These are phyloP conservation scores for Fistularia tabacaria DNA, from an alignment of 2,797 vertebrate genomes.

Conservation along the genomic window DNA sequence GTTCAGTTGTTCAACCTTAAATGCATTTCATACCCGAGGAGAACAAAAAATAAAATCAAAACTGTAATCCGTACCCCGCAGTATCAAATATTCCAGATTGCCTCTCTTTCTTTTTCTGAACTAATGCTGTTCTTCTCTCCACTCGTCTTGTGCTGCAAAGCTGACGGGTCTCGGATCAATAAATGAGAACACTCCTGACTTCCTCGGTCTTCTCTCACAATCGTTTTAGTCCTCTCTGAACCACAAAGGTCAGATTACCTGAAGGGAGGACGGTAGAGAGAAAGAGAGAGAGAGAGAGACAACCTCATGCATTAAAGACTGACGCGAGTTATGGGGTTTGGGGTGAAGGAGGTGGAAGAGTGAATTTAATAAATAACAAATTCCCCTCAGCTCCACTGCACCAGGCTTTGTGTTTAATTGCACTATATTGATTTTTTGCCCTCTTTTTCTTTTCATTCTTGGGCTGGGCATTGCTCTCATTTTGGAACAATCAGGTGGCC, in stretches of 20 bases:
- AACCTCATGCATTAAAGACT: conserved; percentile 59
- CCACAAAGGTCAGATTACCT: conserved; percentile 72
- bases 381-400: conserved; percentile 64
- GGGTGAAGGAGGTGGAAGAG: conserved; percentile 47
- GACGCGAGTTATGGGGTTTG: conserved; percentile 47
- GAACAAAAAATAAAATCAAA: conserved; percentile 2
- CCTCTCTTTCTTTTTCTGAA: conserved; percentile 18
- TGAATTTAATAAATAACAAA: conserved; percentile 78
- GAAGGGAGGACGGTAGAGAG: conserved; percentile 59
- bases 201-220: conserved; percentile 65
- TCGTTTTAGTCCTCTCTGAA: conserved; percentile 65
- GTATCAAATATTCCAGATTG: neutral
- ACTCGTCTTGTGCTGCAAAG: conserved; percentile 24
- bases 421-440: conserved; percentile 74
- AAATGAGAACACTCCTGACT: conserved; percentile 68
- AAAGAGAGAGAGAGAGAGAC: conserved; percentile 36
- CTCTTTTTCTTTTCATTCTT: conserved; percentile 56
- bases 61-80: neutral
- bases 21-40: too few species aligned
- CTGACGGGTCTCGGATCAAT: conserved; percentile 67
- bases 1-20: too few species aligned
- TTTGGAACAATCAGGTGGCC: conserved; percentile 75
- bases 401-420: conserved; percentile 78
- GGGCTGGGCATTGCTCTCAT: conserved; percentile 65
- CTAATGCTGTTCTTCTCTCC: conserved; percentile 19